These are phyloP conservation scores for Clarias batrachus DNA, from an alignment of 2,113 vertebrate genomes.

Conservation along the genomic window DNA sequence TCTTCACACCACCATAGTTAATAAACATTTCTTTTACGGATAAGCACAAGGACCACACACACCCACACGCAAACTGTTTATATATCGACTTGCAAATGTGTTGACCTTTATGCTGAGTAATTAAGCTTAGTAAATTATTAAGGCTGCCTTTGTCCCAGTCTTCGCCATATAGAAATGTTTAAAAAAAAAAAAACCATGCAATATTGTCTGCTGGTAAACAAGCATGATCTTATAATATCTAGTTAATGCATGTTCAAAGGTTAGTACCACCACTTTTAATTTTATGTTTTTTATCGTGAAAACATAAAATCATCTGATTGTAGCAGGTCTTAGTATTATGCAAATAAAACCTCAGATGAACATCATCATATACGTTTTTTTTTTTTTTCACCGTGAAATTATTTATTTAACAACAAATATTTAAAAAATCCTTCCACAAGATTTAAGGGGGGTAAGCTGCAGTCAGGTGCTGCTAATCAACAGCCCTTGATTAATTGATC, in stretches of 20 bases:
- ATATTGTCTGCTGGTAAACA: neutral
- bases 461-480: too few relatives aligned
- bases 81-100: neutral
- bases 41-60: neutral
- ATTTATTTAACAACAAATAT: too few relatives aligned
- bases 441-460: too few relatives aligned
- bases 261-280: too few relatives aligned
- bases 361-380: too few relatives aligned
- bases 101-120: neutral
- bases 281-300: too few relatives aligned
- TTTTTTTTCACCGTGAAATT: too few relatives aligned
- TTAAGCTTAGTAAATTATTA: conserved; percentile 9
- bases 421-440: too few relatives aligned
- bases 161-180: neutral
- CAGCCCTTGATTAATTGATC: too few relatives aligned
- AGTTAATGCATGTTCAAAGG: neutral
- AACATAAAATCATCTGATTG: too few relatives aligned
- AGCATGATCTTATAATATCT: neutral
- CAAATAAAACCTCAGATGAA: too few relatives aligned
- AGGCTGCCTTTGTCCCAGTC: neutral
- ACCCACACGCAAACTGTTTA: neutral
- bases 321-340: too few relatives aligned
- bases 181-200: neutral
- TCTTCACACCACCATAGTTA: conserved; percentile 8
- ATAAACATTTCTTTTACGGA: neutral